Base-by-base conservation (phyloP, 1,140 invertebrate genomes). In the Aricia agestis region DNA sequence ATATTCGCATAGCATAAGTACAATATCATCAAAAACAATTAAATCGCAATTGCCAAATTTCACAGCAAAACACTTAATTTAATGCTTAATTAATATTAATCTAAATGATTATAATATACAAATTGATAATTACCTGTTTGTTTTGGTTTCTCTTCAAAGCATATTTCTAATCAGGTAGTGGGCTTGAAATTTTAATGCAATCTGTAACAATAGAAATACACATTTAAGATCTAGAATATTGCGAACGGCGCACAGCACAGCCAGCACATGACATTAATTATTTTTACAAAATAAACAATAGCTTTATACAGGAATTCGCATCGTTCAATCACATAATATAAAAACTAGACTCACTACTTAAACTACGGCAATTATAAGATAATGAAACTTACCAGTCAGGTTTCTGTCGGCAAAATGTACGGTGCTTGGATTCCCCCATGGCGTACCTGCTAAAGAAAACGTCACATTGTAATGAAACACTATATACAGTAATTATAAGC, bases 161-260 rank as follows among this genome's bases (percentile, higher is more conserved):
- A 18, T 17, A 58, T 58, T 68, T 69, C 42, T 19, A 70, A 67
- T 63, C 52, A 59, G 18, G 7, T 13, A 59, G n/a, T 59, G 58
- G n/a, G 1, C n/a, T 17, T 59, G 15, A 18, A n/a, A n/a, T n/a
- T n/a, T n/a, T n/a, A n/a, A 18, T 18, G 13, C 9, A 25, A 74
- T 68, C 78, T 79, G 78, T 71, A 79, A 79, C 78, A 79, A 79
- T 72, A 70, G 67, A 79, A 67, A 79, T 74, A 66, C 41, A n/a
- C 36, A 70, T 72, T 71, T 61, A 68, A 59, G 36, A 36, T 6
- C 36, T 36, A 36, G 36, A 36, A 36, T 9, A 36, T 36, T 36
- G 36, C n/a, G 15, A 59, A 9, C 15, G 18, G 7, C 74, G 72
- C 74, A 74, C 69, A 72, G 76, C 76, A 42, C 58, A 68, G 67